A percentile compares a stretch with the other conserved stretches of the same genome.
These are phyloP conservation scores for Anastatus disparis DNA, from an alignment of 1,140 invertebrate genomes.

Conservation along the genomic window DNA sequence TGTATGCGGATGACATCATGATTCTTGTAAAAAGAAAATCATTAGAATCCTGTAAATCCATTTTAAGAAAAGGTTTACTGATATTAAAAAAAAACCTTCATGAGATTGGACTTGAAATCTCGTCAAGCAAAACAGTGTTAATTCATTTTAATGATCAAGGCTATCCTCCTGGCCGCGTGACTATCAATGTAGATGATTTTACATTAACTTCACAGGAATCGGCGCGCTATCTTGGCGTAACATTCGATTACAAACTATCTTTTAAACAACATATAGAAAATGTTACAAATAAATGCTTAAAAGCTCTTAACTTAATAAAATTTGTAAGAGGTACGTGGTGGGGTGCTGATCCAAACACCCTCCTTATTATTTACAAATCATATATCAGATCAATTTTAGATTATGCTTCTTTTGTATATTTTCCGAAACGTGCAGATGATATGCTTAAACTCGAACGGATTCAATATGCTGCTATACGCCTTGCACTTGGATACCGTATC, in stretches of 20 bases:
- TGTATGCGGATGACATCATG: constrained; percentile 8
- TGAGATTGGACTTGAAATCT: neutral
- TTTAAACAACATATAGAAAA: neutral
- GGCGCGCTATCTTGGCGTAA: constrained; percentile 28
- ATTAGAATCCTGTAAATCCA: neutral
- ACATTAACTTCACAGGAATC: constrained; percentile 6
- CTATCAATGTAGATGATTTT: neutral
- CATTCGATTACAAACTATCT: constrained; percentile 35
- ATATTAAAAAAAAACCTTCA: too few relatives aligned
- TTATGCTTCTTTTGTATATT: constrained; percentile 28
- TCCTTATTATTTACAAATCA: constrained; percentile 25
- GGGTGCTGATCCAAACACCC: constrained; percentile 17
- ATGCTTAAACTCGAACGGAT: constrained; percentile 6
- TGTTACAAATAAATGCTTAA: constrained; percentile 17
- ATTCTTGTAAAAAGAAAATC: neutral
- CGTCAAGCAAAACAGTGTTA: neutral
- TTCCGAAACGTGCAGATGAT: neutral
- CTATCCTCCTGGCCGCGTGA: neutral
- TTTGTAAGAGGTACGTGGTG: constrained; percentile 30
- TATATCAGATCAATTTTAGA: constrained; percentile 29
- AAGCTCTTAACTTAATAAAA: constrained; percentile 25
- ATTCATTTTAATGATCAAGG: constrained; percentile 11
- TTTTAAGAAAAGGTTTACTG: neutral
- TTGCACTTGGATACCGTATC: constrained; percentile 30
- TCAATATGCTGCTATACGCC: constrained; percentile 31